Evolutionary conservation across 2,888 invertebrate species (phyloP), one percentile per base, ranked within the genome.

Genomic region (Clunio marinus): DNA sequence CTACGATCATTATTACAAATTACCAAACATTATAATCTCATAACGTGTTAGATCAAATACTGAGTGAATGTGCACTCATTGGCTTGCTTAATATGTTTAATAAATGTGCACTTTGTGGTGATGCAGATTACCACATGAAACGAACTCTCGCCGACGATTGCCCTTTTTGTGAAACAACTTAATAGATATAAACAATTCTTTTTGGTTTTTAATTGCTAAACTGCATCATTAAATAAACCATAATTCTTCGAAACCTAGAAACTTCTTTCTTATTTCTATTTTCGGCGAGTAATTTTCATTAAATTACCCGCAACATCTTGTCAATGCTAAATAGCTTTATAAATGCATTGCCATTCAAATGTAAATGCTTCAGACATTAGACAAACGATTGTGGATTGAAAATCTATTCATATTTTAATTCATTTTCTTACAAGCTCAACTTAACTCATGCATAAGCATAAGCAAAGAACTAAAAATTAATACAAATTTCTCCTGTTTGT

Each of bases 401-500:
- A 13, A 57, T 46, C 17, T 20, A 46, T 46, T 46, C 10, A 20
- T 20, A 57, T 60, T 32, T 60, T 60, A 37, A 60, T 60, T 60
- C 28, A 4, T 13, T 37, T 17, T 22, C 45, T n/a, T n/a, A n/a
- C n/a, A n/a, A n/a, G n/a, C n/a, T n/a, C n/a, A n/a, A n/a, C n/a
- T n/a, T n/a, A n/a, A n/a, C 46, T 17, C 35, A 32, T 25, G 57
- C 57, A 60, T 60, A 60, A 20, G 32, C n/a, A 60, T 2, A 60
- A 17, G 37, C 20, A 15, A 28, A 24, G 28, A 58, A 58, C n/a
- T 28, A 15, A 60, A 60, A 28, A 60, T 20, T 20, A 46, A 28
- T 28, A 66, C 55, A 66, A 66, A 66, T 66, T 66, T 66, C 35
- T 66, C 59, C 25, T 60, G n/a, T n/a, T n/a, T n/a, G 7, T 51